These are phyloP conservation scores for Magallana ariakensis DNA, from an alignment of 1,140 invertebrate genomes.

Conservation along the genomic window DNA sequence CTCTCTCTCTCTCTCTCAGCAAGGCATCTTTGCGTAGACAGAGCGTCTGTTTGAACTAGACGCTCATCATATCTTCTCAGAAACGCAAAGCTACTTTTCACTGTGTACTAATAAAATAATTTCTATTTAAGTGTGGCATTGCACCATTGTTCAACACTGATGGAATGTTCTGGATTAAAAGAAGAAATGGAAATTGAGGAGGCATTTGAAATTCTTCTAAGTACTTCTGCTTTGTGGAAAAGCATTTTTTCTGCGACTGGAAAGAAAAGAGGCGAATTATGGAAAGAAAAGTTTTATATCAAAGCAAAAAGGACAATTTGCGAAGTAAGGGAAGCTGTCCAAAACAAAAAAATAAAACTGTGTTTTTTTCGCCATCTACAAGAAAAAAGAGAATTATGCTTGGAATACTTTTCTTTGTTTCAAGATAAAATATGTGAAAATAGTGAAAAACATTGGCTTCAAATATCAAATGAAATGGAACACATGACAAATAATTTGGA, in stretches of 20 bases:
- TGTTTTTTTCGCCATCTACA: neutral
- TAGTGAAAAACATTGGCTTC: neutral
- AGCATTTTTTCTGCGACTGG: constrained; percentile 5
- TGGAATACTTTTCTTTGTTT: neutral
- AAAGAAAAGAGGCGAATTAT: constrained; percentile 3
- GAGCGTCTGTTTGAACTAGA: no score
- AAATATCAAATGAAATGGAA: neutral
- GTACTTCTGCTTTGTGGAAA: constrained; percentile 6
- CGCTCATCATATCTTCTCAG: no score
- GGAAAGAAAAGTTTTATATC: neutral
- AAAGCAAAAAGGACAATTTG: neutral
- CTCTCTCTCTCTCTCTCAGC: no score
- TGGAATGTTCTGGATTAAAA: constrained; percentile 13
- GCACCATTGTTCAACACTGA: neutral
- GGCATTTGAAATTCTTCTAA: neutral
- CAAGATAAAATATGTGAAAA: neutral
- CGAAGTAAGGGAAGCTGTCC: neutral
- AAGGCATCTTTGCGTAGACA: no score
- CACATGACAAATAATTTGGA: neutral
- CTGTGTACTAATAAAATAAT: no score
- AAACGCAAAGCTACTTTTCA: no score
- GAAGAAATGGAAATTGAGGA: neutral
- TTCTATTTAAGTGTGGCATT: no score
- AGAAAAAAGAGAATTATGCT: neutral
- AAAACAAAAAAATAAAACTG: neutral